A percentile compares a stretch with the other conserved stretches of the same genome.
Conservation (phyloP, 1,140 invertebrate species). For the Aphis craccivora region DNA sequence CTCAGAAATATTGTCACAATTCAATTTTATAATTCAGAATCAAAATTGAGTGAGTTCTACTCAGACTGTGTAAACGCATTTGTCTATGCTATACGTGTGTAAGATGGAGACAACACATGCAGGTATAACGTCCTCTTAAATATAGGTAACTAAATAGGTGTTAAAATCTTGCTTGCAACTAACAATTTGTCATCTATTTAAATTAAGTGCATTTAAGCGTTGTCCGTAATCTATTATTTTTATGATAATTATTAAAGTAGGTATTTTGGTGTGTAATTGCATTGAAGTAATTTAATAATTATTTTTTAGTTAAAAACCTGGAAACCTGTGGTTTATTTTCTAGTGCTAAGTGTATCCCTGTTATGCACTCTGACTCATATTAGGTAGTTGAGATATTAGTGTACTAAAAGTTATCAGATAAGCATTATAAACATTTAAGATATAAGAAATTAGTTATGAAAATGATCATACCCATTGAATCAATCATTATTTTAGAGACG, state of each 20-base stretch:
- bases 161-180: neutral
- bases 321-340: neutral
- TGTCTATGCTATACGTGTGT: too few relatives aligned
- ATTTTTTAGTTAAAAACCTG: neutral
- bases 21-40: too few relatives aligned
- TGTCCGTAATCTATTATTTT: neutral
- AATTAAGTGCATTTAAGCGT: neutral
- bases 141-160: neutral
- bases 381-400: neutral
- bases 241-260: neutral
- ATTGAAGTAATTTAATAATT: neutral
- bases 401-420: neutral
- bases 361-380: neutral
- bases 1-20: too few relatives aligned
- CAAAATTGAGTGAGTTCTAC: too few relatives aligned
- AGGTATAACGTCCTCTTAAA: too few relatives aligned
- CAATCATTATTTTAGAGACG: neutral
- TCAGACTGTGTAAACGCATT: too few relatives aligned
- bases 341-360: neutral
- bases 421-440: neutral
- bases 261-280: neutral
- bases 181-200: neutral
- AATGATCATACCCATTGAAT: neutral
- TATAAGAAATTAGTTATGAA: neutral
- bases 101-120: too few relatives aligned